These are phyloP conservation scores for Papilio aristodemus DNA, from an alignment of 1,140 invertebrate genomes.

Conservation along the genomic window DNA sequence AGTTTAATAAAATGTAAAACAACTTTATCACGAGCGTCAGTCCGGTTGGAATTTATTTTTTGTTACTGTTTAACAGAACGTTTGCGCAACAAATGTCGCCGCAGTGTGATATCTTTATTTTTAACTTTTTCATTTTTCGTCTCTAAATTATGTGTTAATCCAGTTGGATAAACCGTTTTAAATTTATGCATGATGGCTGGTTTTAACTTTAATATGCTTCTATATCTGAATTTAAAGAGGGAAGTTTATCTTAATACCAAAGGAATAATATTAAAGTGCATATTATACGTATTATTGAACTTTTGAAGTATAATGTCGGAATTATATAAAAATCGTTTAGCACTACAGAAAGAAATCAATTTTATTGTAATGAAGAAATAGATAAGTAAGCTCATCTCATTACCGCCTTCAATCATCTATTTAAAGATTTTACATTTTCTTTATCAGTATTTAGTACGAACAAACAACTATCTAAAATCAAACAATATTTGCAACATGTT, in stretches of 20 bases:
- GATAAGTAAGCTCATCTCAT: too few relatives aligned
- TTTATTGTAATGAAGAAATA: too few relatives aligned
- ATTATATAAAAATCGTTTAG: too few relatives aligned
- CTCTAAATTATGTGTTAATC: conserved; percentile 53
- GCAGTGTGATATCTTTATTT: conserved; percentile 54
- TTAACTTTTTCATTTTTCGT: conserved; percentile 48
- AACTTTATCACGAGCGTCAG: conserved; percentile 43
- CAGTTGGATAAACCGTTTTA: conserved; percentile 46
- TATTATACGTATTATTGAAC: too few relatives aligned
- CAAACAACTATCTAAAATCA: not conserved
- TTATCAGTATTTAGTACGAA: too few relatives aligned
- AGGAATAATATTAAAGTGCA: not conserved
- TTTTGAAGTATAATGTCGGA: not conserved
- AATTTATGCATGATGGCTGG: conserved; percentile 45
- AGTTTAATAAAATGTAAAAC: conserved; percentile 42
- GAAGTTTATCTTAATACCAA: not conserved
- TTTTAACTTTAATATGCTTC: conserved; percentile 33
- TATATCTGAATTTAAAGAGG: conserved; percentile 3
- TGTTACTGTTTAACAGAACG: conserved; percentile 43
- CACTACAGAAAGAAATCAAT: too few relatives aligned
- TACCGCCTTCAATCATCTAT: too few relatives aligned
- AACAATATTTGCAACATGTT: conserved; percentile 1
- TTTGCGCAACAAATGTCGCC: conserved; percentile 47
- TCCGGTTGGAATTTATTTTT: conserved; percentile 44
- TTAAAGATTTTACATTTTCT: too few relatives aligned